phyloP scores from a whole-genome alignment of 1,140 invertebrate species.

The Penaeus vannamei region DNA sequence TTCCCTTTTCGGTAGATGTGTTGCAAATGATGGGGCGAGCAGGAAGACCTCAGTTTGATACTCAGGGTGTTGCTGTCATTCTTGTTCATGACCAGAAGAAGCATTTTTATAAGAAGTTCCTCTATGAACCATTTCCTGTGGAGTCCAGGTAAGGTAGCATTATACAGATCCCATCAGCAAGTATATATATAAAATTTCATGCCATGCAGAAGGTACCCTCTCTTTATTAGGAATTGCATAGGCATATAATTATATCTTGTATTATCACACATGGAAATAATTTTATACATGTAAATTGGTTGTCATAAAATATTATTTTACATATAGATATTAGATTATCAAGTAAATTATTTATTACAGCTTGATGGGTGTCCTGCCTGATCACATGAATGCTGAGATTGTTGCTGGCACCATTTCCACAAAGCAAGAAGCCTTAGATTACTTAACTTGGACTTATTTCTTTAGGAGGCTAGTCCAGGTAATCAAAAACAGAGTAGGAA shows the following conservation, averaged over 20 bases:
- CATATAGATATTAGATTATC: neutral
- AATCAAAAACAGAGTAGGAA: neutral
- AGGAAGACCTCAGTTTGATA: constrained; percentile 96
- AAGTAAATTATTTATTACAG: constrained; percentile 73
- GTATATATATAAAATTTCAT: too few relatives aligned
- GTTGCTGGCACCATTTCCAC: constrained; percentile 91
- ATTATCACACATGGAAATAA: neutral
- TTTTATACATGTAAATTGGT: neutral
- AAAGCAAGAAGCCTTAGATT: constrained; percentile 96
- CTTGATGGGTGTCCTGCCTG: constrained; percentile 89
- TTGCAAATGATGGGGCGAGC: constrained; percentile 99
- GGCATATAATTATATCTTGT: too few relatives aligned
- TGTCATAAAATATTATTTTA: neutral
- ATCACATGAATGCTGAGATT: constrained; percentile 99
- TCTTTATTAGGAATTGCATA: too few relatives aligned
- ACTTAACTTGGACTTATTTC: constrained; percentile 99
- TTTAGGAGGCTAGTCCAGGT: constrained; percentile 85
- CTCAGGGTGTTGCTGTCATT: constrained; percentile 95
- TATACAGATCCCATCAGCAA: neutral
- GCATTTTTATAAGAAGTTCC: constrained; percentile 98
- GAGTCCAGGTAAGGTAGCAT: constrained; percentile 81
- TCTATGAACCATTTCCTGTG: constrained; percentile 99
- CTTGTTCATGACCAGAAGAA: constrained; percentile 99
- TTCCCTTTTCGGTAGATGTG: constrained; percentile 72
- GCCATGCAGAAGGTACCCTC: too few relatives aligned